Base-by-base conservation (phyloP, 1,140 invertebrate species). In the Panagrolaimus sp. region DNA sequence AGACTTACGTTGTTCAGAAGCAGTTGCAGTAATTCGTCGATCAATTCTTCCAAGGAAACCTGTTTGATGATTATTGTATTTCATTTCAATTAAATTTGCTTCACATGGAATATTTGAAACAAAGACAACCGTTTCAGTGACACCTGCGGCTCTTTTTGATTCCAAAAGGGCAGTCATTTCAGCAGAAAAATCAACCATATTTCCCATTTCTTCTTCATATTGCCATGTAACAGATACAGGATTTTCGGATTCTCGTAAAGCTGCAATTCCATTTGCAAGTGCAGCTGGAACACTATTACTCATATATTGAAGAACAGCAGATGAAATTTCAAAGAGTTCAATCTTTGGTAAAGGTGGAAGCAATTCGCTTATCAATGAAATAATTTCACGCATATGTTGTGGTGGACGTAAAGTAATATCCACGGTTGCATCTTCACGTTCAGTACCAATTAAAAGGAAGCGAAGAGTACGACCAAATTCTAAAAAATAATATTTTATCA, bases 321-420 rank as follows among this genome's bases (percentile, higher is more conserved):
- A 12, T 1, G 52, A 58, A 28, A 58, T 58, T 14, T 58, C 52
- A 65, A 65, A 65, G 0, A 44, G 5, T 45, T 65, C 63, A 10
- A 44, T 1, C 17, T 44, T 65, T 26, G 45, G 45, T 24, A 47
- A 32, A 65, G 52, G 52, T 3, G 52, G 52, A 0, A 58, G 52
- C 1, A 81, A 63, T 71, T 81, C 79, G 44, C 81, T 12, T 8
- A 58, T 28, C 9, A 81, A 63, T 43, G 48, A 69, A 48, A 81
- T 78, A 45, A 81, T 76, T 38, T 81, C 79, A 43, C 69, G 73
- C 15, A 83, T 48, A 46, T 81, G 79, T n/a, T 79, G 76, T 2
- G 79, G 38, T 12, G 79, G 78, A 21, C 80, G 69, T 14, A 52
- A 44, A 17, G 63, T 65, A 12, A 79, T 55, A 32, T 78, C 78